Evolutionary conservation across 1,140 invertebrate species (phyloP), one percentile per base, ranked within the genome.

Genomic region (Drosophila quadrilineata): DNA sequence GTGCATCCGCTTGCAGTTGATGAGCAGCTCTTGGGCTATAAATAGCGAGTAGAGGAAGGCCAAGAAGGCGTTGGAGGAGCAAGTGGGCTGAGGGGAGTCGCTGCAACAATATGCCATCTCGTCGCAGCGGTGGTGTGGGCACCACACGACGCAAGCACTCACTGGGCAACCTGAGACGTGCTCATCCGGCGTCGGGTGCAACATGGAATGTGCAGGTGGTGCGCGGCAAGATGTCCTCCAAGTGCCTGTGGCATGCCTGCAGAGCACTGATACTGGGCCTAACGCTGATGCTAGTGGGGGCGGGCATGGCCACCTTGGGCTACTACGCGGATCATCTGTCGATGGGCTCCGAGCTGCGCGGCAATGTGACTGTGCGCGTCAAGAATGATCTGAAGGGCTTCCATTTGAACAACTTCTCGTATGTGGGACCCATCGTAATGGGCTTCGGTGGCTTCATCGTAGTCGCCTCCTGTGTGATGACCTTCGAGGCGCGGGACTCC

Each of bases 401-500:
- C 87, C 95, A 97, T 82, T 91, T 97, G 24, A 97, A 97, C 90
- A 97, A 98, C 87, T 91, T 98, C 0, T 96, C 96, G 0, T 97
- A 97, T 77, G 96, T 96, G 2, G 96, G 96, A 5, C 96, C 96
- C 5, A 96, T 97, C 58, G 95, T 98, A 17, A 97, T 98, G 96
- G 96, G 96, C 26, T 93, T 97, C 28, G 96, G 96, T 91, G 96
- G 96, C 10, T 97, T 98, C 82, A 96, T 97, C 52, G 95, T 98
- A 3, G 96, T 98, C 1, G 96, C 96, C 3, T 96, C 96, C 0
- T 97, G 96, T 71, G 96, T 98, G n/a, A 96, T 98, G 95, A 97
- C 96, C 0, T 98, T 97, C 75, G 96, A 97, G 87, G 95, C 96
- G 0, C 91, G 96, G 0, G 96, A 97, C 88, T 96, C 94, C 33